Conservation (phyloP, 2,797 vertebrate species). For the Chaetodon trifasciatus region DNA sequence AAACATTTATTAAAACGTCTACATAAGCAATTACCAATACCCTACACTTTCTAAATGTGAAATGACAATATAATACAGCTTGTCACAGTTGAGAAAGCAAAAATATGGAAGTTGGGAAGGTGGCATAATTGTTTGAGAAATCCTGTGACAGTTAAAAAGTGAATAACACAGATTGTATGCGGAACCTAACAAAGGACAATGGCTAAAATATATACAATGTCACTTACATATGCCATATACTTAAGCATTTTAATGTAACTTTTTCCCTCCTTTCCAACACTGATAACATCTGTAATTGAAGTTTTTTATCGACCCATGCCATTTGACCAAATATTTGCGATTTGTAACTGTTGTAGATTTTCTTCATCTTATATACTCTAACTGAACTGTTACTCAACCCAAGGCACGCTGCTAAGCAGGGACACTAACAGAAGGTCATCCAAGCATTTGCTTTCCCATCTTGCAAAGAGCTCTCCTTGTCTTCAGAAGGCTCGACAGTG, state of each 20-base stretch:
- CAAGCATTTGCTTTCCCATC: constrained; percentile 54
- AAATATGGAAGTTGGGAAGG: constrained; percentile 44
- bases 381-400: constrained; percentile 16
- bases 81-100: constrained; percentile 52
- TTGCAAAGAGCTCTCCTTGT: constrained; percentile 51
- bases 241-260: constrained; percentile 51
- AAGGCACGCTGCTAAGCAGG: constrained; percentile 52
- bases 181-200: constrained; percentile 70
- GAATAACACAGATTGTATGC: constrained; percentile 62
- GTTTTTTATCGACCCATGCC: constrained; percentile 37
- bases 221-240: constrained; percentile 64
- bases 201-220: constrained; percentile 73
- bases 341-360: background rate
- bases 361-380: constrained; percentile 1
- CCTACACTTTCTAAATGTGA: constrained; percentile 74
- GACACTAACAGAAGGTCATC: constrained; percentile 61
- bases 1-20: constrained; percentile 80
- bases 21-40: constrained; percentile 71
- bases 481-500: constrained; percentile 54
- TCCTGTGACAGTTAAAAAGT: constrained; percentile 55
- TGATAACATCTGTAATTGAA: constrained; percentile 22
- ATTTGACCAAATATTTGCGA: constrained; percentile 35
- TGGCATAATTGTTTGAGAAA: constrained; percentile 41
- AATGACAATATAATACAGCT: constrained; percentile 65
- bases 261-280: constrained; percentile 28